phyloP scores from a whole-genome alignment of 1,140 invertebrate genomes.

The Latrodectus geometricus region DNA sequence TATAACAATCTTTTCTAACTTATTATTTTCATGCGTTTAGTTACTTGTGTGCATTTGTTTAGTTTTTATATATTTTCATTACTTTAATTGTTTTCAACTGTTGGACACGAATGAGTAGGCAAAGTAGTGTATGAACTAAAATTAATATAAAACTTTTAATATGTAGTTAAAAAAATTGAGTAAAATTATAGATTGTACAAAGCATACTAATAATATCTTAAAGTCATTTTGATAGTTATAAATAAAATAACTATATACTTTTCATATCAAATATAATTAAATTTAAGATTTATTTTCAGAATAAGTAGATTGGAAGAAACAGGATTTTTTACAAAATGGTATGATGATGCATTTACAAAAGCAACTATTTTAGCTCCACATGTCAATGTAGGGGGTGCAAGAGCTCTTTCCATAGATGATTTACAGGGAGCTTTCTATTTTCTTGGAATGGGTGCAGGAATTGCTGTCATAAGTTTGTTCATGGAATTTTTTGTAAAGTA shows the following conservation, averaged over 20 bases:
- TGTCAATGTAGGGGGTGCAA: neutral
- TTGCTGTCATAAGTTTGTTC: neutral
- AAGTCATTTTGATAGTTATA: neutral
- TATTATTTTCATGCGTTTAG: no score
- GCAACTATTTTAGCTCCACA: neutral
- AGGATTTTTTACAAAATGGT: conserved; percentile 44
- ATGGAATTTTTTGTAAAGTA: neutral
- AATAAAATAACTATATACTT: neutral
- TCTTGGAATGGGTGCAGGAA: neutral
- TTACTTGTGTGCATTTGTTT: no score
- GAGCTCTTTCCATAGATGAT: conserved; percentile 30
- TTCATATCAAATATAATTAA: neutral
- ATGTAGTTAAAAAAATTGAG: neutral
- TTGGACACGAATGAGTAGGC: no score
- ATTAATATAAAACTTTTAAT: no score
- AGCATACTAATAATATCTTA: neutral
- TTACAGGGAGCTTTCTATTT: conserved; percentile 57
- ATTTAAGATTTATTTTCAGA: neutral
- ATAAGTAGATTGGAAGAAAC: conserved; percentile 34
- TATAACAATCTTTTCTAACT: no score
- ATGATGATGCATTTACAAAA: conserved; percentile 38
- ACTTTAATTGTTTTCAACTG: no score
- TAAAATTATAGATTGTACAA: neutral
- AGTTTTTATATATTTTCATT: no score
- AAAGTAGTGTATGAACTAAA: no score